Conservation (phyloP, 2,888 invertebrate genomes). For the Protophormia terraenovae region DNA sequence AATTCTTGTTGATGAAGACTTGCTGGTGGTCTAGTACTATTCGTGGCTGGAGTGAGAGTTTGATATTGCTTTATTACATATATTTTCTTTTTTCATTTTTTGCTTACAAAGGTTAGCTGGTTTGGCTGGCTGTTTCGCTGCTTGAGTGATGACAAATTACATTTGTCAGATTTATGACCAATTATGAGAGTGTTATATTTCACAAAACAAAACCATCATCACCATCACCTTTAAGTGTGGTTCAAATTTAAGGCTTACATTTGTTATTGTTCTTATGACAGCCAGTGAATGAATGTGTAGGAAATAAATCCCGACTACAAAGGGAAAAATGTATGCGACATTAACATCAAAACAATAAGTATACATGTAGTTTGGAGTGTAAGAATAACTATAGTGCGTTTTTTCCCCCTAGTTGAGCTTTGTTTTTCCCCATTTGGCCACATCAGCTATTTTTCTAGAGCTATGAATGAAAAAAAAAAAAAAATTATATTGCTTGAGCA, state of each 20-base stretch:
- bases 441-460: neutral
- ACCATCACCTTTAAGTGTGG: conserved; percentile 54
- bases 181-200: conserved; percentile 80
- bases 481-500: neutral
- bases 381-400: neutral
- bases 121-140: conserved; percentile 65
- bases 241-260: conserved; percentile 52
- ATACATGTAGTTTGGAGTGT: neutral
- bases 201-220: conserved; percentile 69
- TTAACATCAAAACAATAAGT: conserved; percentile 8
- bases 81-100: neutral
- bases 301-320: neutral
- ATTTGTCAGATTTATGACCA: conserved; percentile 80
- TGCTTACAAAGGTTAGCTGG: neutral
- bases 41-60: neutral
- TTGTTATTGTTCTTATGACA: conserved; percentile 32
- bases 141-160: conserved; percentile 80
- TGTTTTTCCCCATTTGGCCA: neutral
- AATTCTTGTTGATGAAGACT: conserved; percentile 25
- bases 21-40: conserved; percentile 3
- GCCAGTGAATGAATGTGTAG: conserved; percentile 17
- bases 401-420: neutral
- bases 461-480: neutral
- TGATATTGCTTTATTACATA: neutral
- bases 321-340: neutral